Base-by-base conservation (phyloP, 2,888 invertebrate genomes). In the Scaptomyza tumidula region DNA sequence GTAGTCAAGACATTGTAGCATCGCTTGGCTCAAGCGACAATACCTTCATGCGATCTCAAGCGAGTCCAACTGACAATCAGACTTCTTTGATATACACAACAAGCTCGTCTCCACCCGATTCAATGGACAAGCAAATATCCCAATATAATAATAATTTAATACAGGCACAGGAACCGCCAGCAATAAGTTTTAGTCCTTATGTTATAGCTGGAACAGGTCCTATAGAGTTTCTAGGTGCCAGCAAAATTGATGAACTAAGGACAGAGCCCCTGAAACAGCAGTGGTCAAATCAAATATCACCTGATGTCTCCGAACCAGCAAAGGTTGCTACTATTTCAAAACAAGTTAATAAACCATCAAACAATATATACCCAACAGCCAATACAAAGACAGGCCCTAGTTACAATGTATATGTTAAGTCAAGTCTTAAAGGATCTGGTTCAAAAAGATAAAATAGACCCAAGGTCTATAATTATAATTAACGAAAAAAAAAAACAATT, bases 181-280 rank as follows among this genome's bases (percentile, higher is more conserved):
- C 3, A 7, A 14, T 37, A 11, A 27, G 27, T 27, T 54, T 54
- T 5, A 54, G 31, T 19, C 55, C 55, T 24, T 48, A 56, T 37
- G 27, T 48, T 13, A 48, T 56, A 10, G 48, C 48, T 37, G 49
- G 11, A 10, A 31, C 14, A 4, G 24, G 10, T 11, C 53, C 31
- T 16, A n/a, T 2, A 6, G 43, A 29, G 3, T 29, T 29, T 7
- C 1, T 7, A 7, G 29, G 7, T 7, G 39, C 5, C 49, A 2
- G 9, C 3, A 49, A 35, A 49, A 9, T 3, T 3, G 14, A 39
- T 14, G 11, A 11, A 14, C 13, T 31, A 14, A 1, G 13, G 10
- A 0, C 19, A 6, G 9, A 35, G 37, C 35, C 6, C 33, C 7
- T 6, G 19, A 19, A 13, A 33, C 11, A 13, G 7, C 5, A 7